phyloP scores from a whole-genome alignment of 2,888 invertebrate species.

The Xestia rhomboidea region DNA sequence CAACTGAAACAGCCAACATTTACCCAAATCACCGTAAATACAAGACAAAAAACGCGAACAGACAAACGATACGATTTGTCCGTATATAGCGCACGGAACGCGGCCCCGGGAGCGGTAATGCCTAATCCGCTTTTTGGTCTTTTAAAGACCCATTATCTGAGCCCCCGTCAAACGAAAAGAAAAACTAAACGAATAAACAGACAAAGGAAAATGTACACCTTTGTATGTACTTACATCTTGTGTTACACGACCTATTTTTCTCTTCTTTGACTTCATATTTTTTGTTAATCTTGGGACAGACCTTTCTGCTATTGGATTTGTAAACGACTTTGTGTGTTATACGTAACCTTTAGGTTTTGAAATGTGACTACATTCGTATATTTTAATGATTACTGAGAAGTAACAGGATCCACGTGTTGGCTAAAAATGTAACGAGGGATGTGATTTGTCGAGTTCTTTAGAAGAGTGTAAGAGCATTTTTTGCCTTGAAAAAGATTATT shows the following conservation, averaged over 20 bases:
- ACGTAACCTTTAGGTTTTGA: neutral
- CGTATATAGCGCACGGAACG: conserved; percentile 24
- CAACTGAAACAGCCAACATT: neutral
- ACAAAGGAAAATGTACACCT: conserved; percentile 63
- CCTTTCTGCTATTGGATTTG: conserved; percentile 17
- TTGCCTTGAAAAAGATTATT: neutral
- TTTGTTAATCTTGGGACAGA: conserved; percentile 28
- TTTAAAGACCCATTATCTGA: conserved; percentile 76
- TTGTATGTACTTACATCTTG: conserved; percentile 42
- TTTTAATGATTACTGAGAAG: neutral
- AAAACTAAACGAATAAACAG: conserved; percentile 70
- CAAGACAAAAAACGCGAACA: conserved; percentile 4
- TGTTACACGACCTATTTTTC: conserved; percentile 10
- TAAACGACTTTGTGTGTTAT: conserved; percentile 10
- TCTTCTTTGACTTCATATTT: conserved; percentile 30
- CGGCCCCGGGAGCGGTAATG: conserved; percentile 55
- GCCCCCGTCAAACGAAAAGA: conserved; percentile 71
- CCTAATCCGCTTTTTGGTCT: conserved; percentile 72
- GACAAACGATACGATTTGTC: conserved; percentile 20
- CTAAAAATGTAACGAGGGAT: neutral
- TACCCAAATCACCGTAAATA: neutral
- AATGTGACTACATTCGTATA: neutral
- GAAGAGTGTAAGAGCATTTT: too few species aligned
- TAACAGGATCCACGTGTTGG: too few species aligned
- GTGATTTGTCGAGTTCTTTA: neutral